A percentile compares a stretch with the other conserved stretches of the same genome.
These are phyloP conservation scores for Natrix natrix DNA, from an alignment of 2,797 vertebrate genomes.

Conservation along the genomic window DNA sequence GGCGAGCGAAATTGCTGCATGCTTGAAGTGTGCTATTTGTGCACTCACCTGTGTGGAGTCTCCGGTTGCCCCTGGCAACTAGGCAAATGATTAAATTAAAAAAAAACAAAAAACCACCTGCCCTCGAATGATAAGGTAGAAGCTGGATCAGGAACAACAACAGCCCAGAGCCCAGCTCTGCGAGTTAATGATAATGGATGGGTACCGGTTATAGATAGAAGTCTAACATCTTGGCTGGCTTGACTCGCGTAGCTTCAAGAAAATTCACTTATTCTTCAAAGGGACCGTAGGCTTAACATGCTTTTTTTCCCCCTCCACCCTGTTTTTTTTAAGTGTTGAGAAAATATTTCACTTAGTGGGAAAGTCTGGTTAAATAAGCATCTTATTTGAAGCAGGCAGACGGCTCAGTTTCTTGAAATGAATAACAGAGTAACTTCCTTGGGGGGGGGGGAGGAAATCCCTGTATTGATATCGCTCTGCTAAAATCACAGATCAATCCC, in stretches of 20 bases:
- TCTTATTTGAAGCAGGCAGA: neutral
- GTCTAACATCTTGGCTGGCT: neutral
- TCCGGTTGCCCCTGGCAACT: neutral
- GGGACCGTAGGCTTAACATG: neutral
- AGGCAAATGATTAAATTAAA: neutral
- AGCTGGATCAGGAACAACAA: neutral
- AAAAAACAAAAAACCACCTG: neutral
- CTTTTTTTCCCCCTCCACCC: fast-evolving
- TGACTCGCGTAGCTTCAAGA: neutral
- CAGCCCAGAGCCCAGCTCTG: neutral
- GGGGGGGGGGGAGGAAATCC: too few relatives aligned
- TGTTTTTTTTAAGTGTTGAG: neutral
- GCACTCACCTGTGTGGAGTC: neutral
- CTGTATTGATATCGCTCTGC: neutral
- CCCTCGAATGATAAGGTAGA: neutral
- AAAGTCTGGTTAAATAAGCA: neutral
- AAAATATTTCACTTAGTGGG: neutral
- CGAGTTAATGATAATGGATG: neutral
- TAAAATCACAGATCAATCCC: neutral
- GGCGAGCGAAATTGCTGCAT: neutral
- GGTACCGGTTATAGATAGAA: neutral
- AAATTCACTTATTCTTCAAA: neutral
- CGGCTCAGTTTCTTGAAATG: neutral
- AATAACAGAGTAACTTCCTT: neutral
- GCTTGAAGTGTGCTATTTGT: neutral